Base-by-base conservation (phyloP, 2,888 invertebrate species). In the Rhynchonema sp. region DNA sequence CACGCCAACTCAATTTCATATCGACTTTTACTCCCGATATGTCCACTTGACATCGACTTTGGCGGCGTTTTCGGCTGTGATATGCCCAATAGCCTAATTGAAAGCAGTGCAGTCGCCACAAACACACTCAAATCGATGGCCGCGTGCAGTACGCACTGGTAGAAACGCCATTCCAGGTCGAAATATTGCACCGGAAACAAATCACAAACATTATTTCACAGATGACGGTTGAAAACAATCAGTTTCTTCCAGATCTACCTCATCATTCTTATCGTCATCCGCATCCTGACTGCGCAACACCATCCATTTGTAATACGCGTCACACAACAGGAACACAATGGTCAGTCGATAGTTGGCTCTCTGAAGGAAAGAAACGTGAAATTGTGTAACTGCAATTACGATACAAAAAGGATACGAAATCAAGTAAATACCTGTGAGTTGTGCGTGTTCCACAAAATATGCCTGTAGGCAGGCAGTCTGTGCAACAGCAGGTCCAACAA, bases 401-500 rank as follows among this genome's bases (percentile, higher is more conserved):
- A 6, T 17, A 13, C 49, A 49, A 49, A 49, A 49, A 20, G 3
- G 9, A 49, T 17, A 49, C 49, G 9, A 3, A 23, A 3, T 23
- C 20, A 49, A 9, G 9, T 17, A 22, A 6, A 17, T 3, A 49
- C n/a, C 38, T 9, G 49, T n/a, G 49, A 6, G n/a, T 23, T 49
- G 49, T 49, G 54, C n/a, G 9, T 82, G 72, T 91, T 91, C 66
- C 83, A 84, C 20, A 91, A 76, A 38, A 89, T 79, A 77, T 91
- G 91, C 38, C 88, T 78, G 72, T 87, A 88, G 0, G 88, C 89
- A 67, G 82, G 81, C 62, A 81, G 82, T 54, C 85, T 84, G 66
- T 90, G 79, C 20, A 91, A 75, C 30, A 90, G 80, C 29, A 87
- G 77, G 74, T 91, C 90, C 62, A 91, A 84, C 69, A 87, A 80